A percentile compares a stretch with the other conserved stretches of the same genome.
Evolutionary conservation across 1,140 invertebrate genomes (phyloP).

Genomic region (Papilio aristodemus): DNA sequence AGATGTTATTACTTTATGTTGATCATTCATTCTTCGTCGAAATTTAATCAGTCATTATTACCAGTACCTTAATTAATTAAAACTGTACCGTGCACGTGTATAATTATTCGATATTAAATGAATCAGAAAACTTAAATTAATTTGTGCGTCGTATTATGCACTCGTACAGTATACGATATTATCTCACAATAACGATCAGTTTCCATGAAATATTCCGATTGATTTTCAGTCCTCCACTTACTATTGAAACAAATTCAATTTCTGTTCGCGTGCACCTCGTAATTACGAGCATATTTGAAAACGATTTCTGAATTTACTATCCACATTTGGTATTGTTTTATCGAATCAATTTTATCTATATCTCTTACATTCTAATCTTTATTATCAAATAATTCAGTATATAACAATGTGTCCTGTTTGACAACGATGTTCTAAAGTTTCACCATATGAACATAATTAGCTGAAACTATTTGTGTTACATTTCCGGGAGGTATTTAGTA

Average conservation of each 20-base stretch:
- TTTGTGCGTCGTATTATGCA: background rate
- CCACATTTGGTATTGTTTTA: constrained; percentile 10
- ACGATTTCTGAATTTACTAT: constrained; percentile 25
- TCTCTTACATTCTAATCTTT: background rate
- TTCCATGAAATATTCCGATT: constrained; percentile 27
- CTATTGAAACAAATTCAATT: constrained; percentile 29
- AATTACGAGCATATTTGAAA: constrained; percentile 31
- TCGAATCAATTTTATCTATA: constrained; percentile 2
- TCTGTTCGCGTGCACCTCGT: constrained; percentile 27
- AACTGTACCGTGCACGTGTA: background rate
- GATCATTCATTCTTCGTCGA: background rate
- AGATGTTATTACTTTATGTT: too few relatives aligned
- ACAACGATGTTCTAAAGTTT: background rate
- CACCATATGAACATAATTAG: background rate
- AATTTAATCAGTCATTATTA: background rate
- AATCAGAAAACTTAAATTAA: background rate
- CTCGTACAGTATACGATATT: background rate
- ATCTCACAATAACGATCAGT: constrained; percentile 28
- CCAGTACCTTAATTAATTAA: background rate
- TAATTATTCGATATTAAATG: background rate
- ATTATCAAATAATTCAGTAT: background rate
- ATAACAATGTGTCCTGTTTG: too few relatives aligned
- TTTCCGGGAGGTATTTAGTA: too few relatives aligned
- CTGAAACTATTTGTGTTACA: too few relatives aligned
- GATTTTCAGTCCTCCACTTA: constrained; percentile 20